Evolutionary conservation across 2,797 vertebrate species (phyloP), one percentile per base, ranked within the genome.

Genomic region (Toxotes lorentzi): DNA sequence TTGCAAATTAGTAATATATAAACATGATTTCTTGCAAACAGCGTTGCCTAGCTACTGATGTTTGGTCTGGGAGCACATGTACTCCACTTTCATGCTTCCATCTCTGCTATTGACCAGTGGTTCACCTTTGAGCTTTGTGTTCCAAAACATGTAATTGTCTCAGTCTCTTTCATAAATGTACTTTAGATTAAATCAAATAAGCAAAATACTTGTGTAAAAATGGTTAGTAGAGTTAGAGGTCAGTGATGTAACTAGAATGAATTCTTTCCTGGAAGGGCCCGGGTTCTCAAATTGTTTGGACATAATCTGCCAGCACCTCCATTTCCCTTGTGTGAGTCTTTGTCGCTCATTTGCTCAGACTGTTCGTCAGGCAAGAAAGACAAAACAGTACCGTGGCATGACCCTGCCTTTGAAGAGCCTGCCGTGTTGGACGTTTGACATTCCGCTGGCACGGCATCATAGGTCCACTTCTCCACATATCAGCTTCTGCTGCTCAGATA

Each of bases 371-470:
- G 23, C 23, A 60, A 73, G 56, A 68, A 48, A 65, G 68, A 60
- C n/a, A 85, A 86, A 85, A 68, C 78, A 84, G 71, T 30, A 13
- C 7, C 41, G 11, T 69, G 63, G 60, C 63, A 51, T 78, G 78
- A 80, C 58, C 23, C 40, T n/a, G 23, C n/a, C 64, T 88, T 84
- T 85, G 71, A 84, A 84, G 73, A 78, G 50, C 73, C 69, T 78
- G 85, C 74, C 43, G 71, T 0, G 0, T 10, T 72, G 57, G 63
- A 84, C 81, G 41, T 86, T 85, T 82, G 75, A 78, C 87, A 90
- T 92, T 88, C 87, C 85, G 5, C 83, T 93, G 92, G 91, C 91
- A 85, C 60, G 12, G 58, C 78, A 85, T 92, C 88, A 93, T 73
- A 90, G 54, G 16, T 70, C 79, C 32, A 64, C 77, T 74, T 82